These are phyloP conservation scores for Neodiprion fabricii DNA, from an alignment of 1,140 invertebrate species.

Conservation along the genomic window DNA sequence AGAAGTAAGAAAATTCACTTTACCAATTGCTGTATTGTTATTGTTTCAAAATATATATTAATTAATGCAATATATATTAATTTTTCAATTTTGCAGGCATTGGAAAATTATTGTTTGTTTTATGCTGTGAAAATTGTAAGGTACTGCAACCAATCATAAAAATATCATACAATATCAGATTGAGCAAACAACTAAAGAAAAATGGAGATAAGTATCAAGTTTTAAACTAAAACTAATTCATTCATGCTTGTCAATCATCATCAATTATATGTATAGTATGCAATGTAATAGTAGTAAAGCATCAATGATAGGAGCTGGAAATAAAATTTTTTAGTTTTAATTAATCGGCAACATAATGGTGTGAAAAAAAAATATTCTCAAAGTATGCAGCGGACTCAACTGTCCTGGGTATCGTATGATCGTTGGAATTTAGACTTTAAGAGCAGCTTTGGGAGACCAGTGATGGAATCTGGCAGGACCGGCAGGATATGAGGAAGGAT, in stretches of 20 bases:
- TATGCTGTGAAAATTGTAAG: too few species aligned
- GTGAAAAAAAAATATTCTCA: conserved; percentile 1
- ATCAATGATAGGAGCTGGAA: conserved; percentile 9
- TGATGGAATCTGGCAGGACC: conserved; percentile 55
- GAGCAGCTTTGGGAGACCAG: conserved; percentile 55
- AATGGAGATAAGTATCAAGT: conserved; percentile 36
- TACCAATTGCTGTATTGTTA: conserved; percentile 14
- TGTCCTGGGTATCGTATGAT: conserved; percentile 17
- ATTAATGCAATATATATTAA: too few species aligned
- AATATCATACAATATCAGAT: too few species aligned
- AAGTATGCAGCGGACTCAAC: conserved; percentile 14
- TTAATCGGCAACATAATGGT: conserved; percentile 13
- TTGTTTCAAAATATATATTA: conserved; percentile 16
- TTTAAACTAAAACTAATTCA: conserved; percentile 28
- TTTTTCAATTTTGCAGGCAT: too few species aligned
- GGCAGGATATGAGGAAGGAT: conserved; percentile 48
- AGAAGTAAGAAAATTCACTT: too few species aligned
- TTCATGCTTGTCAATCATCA: conserved; percentile 39
- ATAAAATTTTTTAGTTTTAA: conserved; percentile 19
- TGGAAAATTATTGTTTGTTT: too few species aligned
- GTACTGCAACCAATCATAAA: too few species aligned
- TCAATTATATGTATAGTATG: conserved; percentile 21
- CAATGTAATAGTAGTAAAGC: conserved; percentile 10
- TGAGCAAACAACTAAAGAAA: conserved; percentile 24
- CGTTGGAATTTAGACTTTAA: conserved; percentile 50